Evolutionary conservation across 2,113 vertebrate genomes (phyloP).

Genomic region (Kobus ellipsiprymnus): DNA sequence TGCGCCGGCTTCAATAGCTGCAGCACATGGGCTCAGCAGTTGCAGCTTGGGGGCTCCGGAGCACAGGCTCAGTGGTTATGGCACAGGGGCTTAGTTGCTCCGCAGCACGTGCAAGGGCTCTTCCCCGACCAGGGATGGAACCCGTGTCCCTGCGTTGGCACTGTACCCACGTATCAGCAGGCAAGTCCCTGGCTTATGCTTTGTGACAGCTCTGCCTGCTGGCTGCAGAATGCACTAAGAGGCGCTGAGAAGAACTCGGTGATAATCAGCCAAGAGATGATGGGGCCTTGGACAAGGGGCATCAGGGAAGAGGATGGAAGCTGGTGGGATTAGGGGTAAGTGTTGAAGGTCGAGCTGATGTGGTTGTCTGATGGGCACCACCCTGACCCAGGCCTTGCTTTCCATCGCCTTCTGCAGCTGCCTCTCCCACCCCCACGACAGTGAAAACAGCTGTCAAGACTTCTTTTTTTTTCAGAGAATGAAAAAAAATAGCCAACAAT

Average conservation of each 20-base stretch:
- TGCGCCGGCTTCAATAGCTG: fast-evolving
- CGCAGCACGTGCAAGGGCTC: fast-evolving
- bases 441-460: conserved; percentile 51
- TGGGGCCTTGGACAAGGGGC: fast-evolving
- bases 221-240: not conserved
- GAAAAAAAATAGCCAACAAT: conserved; percentile 52
- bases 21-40: not conserved
- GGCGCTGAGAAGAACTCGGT: fast-evolving
- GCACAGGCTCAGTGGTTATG: not conserved
- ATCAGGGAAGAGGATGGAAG: fast-evolving
- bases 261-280: not conserved
- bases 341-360: conserved; percentile 15
- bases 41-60: not conserved
- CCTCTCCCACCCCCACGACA: not conserved
- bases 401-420: not conserved
- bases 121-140: not conserved
- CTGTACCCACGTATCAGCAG: not conserved
- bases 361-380: not conserved
- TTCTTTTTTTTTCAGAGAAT: not conserved
- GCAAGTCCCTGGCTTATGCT: not conserved
- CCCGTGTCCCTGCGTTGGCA: not conserved
- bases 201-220: not conserved
- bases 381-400: not conserved
- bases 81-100: not conserved
- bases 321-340: not conserved